Evolutionary conservation across 2,888 invertebrate species (phyloP), one percentile per base, ranked within the genome.

Genomic region (Drosophila robusta): DNA sequence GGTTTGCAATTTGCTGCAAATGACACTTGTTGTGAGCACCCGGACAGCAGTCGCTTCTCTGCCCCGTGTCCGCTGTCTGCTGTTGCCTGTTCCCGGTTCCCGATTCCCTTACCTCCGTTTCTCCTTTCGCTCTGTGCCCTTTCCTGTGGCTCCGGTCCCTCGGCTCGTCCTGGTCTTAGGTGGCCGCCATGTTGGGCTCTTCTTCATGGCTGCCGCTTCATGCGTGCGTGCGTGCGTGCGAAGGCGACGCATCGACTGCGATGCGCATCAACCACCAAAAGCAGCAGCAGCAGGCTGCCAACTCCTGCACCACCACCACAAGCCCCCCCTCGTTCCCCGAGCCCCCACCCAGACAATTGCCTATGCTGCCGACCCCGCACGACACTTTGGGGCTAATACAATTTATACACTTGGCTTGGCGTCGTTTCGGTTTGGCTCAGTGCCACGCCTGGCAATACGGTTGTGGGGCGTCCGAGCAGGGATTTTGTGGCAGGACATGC

Each of bases 1-100:
- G 91, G 91, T 90, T 89, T 84, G 84, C 85, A 86, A 90, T 90
- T 90, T 84, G 87, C 88, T 87, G 89, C 83, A 91, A 90, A 91
- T 90, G 89, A 90, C 90, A 86, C 80, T 78, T 78, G 83, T 80
- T 86, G 76, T 76, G 63, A 79, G 84, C 68, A 58, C 63, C 49
- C 55, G 39, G 24, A 39, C 55, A 61, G 58, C 39, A 29, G 36
- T 9, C 24, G 24, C 26, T 12, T 34, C 41, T 14, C 14, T 3
- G 9, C 7, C 9, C 18, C 41, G 12, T 29, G 26, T 7, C 26
- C 26, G 7, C 5, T 29, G 26, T 6, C 7, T 8, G 7, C 26
- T 11, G 34, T 16, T 32, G 9, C 8, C 41, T 41, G n/a, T 6
- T 18, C 39, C 41, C 5, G 8, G 18, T 24, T n/a, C 24, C 55